phyloP scores from a whole-genome alignment of 2,888 invertebrate genomes.

The Pseudococcus longispinus region DNA sequence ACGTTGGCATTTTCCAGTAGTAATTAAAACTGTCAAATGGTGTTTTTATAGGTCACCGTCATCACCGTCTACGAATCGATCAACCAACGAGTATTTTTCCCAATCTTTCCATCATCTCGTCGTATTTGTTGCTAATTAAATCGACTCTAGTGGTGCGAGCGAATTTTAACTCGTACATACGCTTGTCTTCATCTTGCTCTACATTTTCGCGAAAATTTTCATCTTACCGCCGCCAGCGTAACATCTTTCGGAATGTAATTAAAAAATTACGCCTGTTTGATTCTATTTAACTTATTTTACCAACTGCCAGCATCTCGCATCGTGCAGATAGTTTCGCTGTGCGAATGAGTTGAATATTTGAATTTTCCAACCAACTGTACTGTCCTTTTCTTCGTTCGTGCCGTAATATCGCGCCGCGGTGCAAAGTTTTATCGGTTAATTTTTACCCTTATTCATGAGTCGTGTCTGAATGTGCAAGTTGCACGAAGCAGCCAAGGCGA shows the following conservation, averaged over 20 bases:
- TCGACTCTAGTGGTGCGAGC: background rate
- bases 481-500: background rate
- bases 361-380: constrained; percentile 7
- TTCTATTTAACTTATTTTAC: constrained; percentile 12
- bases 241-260: constrained; percentile 33
- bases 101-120: background rate
- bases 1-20: background rate
- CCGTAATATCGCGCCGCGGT: background rate
- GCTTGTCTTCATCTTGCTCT: background rate
- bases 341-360: constrained; percentile 29
- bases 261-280: constrained; percentile 39
- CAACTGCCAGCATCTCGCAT: background rate
- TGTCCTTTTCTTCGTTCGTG: background rate
- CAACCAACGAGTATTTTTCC: background rate
- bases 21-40: constrained; percentile 24
- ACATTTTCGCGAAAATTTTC: background rate
- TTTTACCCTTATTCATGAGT: constrained; percentile 19
- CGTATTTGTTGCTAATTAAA: constrained; percentile 23
- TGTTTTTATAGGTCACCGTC: background rate
- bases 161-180: background rate
- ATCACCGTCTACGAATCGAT: background rate
- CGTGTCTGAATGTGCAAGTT: background rate
- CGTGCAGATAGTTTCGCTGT: background rate
- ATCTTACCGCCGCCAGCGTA: background rate
- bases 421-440: constrained; percentile 13